These are phyloP conservation scores for Epizoanthus ramosus DNA, from an alignment of 92 coral and sea anemone species.

Conservation along the genomic window DNA sequence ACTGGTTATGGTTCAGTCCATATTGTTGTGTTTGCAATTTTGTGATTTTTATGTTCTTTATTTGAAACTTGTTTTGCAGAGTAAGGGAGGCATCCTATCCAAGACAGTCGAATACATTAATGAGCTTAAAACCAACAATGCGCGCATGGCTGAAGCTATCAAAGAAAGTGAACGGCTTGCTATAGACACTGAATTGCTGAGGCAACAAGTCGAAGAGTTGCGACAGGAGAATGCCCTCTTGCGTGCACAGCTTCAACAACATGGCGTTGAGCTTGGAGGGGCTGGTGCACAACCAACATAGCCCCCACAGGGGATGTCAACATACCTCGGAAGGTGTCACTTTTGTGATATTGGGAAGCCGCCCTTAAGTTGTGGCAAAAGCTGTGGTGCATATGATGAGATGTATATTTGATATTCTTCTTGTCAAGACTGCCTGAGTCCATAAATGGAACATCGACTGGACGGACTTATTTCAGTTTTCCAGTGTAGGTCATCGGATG, in stretches of 20 bases:
- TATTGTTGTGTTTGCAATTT: too few relatives aligned
- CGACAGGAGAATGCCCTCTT: slow-evolving; percentile 91
- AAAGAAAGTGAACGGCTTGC: slow-evolving; percentile 88
- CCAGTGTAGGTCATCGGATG: too few relatives aligned
- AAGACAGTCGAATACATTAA: slow-evolving; percentile 96
- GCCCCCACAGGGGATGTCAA: not conserved
- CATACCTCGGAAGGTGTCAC: too few relatives aligned
- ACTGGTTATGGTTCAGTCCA: too few relatives aligned
- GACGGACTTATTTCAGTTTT: too few relatives aligned
- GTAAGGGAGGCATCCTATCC: slow-evolving; percentile 97
- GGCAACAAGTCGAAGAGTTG: slow-evolving; percentile 95
- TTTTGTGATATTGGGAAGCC: too few relatives aligned
- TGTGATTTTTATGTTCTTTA: too few relatives aligned
- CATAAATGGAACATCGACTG: too few relatives aligned
- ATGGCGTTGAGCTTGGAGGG: slow-evolving; percentile 87
- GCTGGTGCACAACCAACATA: slow-evolving; percentile 34
- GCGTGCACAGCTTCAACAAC: slow-evolving; percentile 90
- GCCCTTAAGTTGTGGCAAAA: too few relatives aligned
- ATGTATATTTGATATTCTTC: too few relatives aligned
- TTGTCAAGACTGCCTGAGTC: too few relatives aligned
- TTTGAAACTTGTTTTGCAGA: slow-evolving; percentile 49
- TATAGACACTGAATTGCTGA: slow-evolving; percentile 80
- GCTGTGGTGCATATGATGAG: too few relatives aligned
- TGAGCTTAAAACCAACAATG: slow-evolving; percentile 80
- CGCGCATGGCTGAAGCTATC: slow-evolving; percentile 90